A percentile compares a stretch with the other conserved stretches of the same genome.
These are phyloP conservation scores for Hydrozoanthus gracilis DNA, from an alignment of 92 coral and sea anemone genomes.

Conservation along the genomic window DNA sequence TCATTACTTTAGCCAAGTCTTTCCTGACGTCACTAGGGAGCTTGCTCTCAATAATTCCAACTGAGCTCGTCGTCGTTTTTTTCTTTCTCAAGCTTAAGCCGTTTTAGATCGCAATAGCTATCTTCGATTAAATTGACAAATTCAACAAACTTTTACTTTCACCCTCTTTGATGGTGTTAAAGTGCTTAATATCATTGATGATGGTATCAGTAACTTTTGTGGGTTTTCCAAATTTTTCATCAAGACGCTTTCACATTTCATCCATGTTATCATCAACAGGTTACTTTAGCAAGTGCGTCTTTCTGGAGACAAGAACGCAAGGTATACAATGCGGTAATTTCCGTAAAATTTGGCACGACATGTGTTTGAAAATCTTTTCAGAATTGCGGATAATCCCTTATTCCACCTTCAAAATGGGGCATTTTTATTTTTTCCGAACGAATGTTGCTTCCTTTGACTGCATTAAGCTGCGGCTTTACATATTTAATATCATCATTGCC, in stretches of 20 bases:
- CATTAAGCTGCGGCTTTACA: slow-evolving; percentile 4
- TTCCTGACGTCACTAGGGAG: slow-evolving; percentile 53
- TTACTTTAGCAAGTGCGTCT: slow-evolving; percentile 36
- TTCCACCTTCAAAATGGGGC: slow-evolving; percentile 39
- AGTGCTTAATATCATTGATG: slow-evolving; percentile 38
- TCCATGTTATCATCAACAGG: slow-evolving; percentile 58
- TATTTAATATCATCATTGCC: slow-evolving; percentile 7
- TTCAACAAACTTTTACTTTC: slow-evolving; percentile 55
- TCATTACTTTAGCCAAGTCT: slow-evolving; percentile 60
- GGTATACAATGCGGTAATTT: slow-evolving; percentile 34
- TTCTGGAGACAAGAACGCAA: slow-evolving; percentile 48
- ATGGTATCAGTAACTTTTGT: slow-evolving; percentile 44
- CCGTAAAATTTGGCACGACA: slow-evolving; percentile 24
- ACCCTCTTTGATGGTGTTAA: slow-evolving; percentile 54
- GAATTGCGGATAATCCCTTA: slow-evolving; percentile 36
- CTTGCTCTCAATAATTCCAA: slow-evolving; percentile 66
- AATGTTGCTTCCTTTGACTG: slow-evolving; percentile 5
- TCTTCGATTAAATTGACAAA: slow-evolving; percentile 59
- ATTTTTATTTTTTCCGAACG: slow-evolving; percentile 45
- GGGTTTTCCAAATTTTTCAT: slow-evolving; percentile 41
- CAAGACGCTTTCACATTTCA: slow-evolving; percentile 52
- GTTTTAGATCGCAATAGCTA: slow-evolving; percentile 59
- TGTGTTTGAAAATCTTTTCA: slow-evolving; percentile 31
- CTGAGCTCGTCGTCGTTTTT: slow-evolving; percentile 75
- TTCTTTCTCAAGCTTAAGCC: slow-evolving; percentile 63